A percentile compares a stretch with the other conserved stretches of the same genome.
These are phyloP conservation scores for Monomorium pharaonis DNA, from an alignment of 1,140 invertebrate genomes.

Conservation along the genomic window DNA sequence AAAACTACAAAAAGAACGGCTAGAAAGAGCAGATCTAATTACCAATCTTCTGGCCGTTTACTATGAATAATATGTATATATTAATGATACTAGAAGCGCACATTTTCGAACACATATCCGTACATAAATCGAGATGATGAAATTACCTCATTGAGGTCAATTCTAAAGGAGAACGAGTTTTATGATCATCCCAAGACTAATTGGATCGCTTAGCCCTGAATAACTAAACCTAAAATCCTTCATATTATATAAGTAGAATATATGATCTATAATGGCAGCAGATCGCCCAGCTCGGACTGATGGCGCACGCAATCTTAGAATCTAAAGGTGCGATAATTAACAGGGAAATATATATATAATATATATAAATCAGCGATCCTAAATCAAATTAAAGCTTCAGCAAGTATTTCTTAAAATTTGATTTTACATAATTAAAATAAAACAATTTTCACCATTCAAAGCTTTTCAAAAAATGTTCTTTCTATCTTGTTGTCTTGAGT, in stretches of 20 bases:
- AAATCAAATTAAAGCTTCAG: conserved; percentile 16
- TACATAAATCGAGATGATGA: conserved; percentile 1
- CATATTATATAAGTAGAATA: neutral
- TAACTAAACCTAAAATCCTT: conserved; percentile 6
- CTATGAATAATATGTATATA: neutral
- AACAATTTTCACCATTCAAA: neutral
- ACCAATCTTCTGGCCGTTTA: neutral
- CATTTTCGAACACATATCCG: neutral
- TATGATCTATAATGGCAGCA: conserved; percentile 40
- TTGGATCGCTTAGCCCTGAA: neutral
- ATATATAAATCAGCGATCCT: neutral
- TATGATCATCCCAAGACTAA: neutral
- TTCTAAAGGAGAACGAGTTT: neutral
- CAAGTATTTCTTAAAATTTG: neutral
- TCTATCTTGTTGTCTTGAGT: neutral
- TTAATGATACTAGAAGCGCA: conserved; percentile 11
- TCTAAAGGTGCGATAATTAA: neutral
- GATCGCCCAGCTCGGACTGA: conserved; percentile 4
- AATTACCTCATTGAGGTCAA: neutral
- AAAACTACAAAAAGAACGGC: neutral
- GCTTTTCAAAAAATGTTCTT: neutral
- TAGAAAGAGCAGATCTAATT: conserved; percentile 29
- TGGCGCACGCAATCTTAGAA: neutral
- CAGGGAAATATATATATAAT: neutral
- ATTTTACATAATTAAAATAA: neutral